These are phyloP conservation scores for Rhynchonycteris naso DNA, from an alignment of 2,797 vertebrate species.

Conservation along the genomic window DNA sequence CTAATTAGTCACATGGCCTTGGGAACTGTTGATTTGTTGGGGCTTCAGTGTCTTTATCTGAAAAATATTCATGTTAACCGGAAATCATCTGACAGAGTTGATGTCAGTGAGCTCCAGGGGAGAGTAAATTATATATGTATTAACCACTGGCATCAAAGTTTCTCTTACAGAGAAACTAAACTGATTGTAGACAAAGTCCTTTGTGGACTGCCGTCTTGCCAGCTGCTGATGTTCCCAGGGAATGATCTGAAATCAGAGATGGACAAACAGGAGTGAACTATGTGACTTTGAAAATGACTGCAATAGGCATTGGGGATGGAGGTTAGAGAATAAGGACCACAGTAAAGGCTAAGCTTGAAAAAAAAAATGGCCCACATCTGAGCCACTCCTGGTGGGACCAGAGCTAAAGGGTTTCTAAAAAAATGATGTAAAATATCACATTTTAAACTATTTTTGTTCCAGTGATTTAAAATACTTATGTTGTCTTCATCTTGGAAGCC, in stretches of 20 bases:
- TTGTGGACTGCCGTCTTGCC: neutral
- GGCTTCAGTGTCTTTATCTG: neutral
- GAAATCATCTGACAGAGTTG: neutral
- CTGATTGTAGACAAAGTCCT: neutral
- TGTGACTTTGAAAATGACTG: slow-evolving; percentile 34
- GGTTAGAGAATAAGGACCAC: neutral
- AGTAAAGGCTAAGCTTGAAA: neutral
- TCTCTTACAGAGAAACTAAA: neutral
- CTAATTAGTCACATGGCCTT: neutral
- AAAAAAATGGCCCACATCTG: neutral
- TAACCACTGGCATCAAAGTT: neutral
- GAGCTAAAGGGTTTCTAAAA: neutral
- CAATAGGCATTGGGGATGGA: neutral
- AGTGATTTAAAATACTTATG: neutral
- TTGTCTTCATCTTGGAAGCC: neutral
- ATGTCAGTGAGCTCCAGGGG: neutral
- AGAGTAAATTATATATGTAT: neutral
- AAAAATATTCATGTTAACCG: neutral
- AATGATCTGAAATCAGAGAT: neutral
- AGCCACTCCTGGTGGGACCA: neutral
- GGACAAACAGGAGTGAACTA: neutral
- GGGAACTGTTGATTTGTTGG: neutral
- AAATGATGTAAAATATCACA: neutral
- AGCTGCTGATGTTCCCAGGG: neutral
- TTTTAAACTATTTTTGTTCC: neutral